phyloP scores from a whole-genome alignment of 1,140 invertebrate species.

The Hycleus phaleratus region DNA sequence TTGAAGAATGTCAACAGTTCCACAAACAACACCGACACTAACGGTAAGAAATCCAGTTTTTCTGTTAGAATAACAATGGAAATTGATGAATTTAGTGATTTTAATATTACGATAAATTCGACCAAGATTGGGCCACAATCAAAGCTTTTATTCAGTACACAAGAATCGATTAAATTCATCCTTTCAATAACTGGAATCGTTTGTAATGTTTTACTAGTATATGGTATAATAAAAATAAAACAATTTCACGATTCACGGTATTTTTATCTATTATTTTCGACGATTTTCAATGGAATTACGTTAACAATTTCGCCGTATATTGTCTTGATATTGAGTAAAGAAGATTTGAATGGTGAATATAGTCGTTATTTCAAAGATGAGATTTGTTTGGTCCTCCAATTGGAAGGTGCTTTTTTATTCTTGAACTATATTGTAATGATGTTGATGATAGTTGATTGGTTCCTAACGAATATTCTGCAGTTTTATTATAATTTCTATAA shows the following conservation, averaged over 20 bases:
- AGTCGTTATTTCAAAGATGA: neutral
- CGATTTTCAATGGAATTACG: too few species aligned
- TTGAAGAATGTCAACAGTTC: too few species aligned
- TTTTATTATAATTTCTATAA: neutral
- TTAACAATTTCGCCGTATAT: too few species aligned
- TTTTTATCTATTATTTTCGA: neutral
- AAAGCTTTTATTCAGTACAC: too few species aligned
- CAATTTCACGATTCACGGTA: neutral
- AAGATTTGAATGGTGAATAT: too few species aligned
- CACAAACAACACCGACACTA: too few species aligned
- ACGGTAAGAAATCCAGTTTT: too few species aligned
- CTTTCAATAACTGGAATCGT: neutral
- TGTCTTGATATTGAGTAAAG: too few species aligned
- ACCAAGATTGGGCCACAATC: neutral
- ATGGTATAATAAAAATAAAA: neutral
- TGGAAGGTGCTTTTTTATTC: neutral
- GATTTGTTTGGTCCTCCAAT: slow-evolving; percentile 2
- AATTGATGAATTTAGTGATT: too few species aligned
- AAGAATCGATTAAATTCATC: neutral
- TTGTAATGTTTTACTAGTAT: neutral
- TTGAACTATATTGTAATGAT: neutral
- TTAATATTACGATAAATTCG: too few species aligned
- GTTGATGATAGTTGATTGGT: slow-evolving; percentile 3
- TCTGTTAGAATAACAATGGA: too few species aligned
- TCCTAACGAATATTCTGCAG: neutral